Percentiles rank a stretch among this genome's conserved stretches.
phyloP scores from a whole-genome alignment of 2,113 vertebrate genomes.

The Calonectris borealis region DNA sequence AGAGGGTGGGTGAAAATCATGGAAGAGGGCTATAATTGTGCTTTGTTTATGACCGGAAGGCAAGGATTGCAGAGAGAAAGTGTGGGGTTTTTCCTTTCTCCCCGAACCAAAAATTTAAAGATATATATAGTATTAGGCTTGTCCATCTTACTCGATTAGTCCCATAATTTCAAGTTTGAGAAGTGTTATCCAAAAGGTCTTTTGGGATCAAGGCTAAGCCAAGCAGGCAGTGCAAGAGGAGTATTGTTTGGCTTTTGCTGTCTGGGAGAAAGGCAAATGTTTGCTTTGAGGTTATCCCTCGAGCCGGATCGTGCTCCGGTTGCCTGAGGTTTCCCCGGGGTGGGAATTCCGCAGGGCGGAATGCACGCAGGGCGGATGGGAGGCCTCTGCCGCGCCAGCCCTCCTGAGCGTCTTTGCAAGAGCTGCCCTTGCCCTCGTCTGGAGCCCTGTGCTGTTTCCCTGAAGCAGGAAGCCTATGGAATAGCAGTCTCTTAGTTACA shows the following conservation, averaged over 20 bases:
- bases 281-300: neutral
- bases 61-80: neutral
- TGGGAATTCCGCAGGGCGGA: too few relatives aligned
- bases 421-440: neutral
- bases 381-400: neutral
- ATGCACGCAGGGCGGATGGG: neutral
- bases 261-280: neutral
- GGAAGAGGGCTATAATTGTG: neutral
- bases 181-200: neutral
- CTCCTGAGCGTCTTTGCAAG: neutral
- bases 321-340: neutral
- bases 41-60: neutral
- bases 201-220: neutral
- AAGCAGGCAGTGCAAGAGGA: neutral
- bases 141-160: neutral
- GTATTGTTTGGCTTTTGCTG: neutral
- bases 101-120: neutral
- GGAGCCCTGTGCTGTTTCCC: neutral
- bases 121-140: neutral
- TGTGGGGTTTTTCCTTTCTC: accelerated
- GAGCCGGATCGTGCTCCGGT: accelerated
- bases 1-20: neutral
- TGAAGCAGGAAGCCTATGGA: neutral
- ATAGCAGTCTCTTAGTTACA: neutral
- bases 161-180: neutral